phyloP scores from a whole-genome alignment of 2,797 vertebrate genomes.

The Capromys pilorides region DNA sequence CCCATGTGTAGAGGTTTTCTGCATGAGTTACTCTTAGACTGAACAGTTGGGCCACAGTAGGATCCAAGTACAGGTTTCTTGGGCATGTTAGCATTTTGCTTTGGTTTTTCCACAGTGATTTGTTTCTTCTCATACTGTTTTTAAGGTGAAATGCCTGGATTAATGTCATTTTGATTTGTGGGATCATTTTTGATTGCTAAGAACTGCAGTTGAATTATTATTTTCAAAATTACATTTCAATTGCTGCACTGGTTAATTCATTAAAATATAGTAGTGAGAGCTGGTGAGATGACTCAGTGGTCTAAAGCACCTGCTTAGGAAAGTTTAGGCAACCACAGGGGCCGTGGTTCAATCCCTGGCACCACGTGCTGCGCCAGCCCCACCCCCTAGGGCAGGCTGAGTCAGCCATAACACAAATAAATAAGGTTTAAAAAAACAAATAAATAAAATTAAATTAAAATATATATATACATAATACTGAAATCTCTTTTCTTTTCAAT shows the following conservation, averaged over 20 bases:
- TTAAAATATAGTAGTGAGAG: not conserved
- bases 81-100: constrained; percentile 71
- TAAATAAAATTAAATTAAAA: no score
- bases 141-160: constrained; percentile 86
- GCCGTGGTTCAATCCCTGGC: no score
- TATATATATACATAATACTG: no score
- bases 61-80: constrained; percentile 88
- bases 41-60: constrained; percentile 92
- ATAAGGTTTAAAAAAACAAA: no score
- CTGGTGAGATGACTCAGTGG: no score
- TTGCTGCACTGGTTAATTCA: constrained; percentile 48
- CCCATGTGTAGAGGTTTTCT: constrained; percentile 85
- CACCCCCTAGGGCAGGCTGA: no score
- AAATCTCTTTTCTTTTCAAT: not conserved
- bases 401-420: no score
- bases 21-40: constrained; percentile 95
- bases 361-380: no score
- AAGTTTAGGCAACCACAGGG: no score
- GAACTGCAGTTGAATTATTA: not conserved
- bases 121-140: constrained; percentile 84
- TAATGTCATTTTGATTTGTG: constrained; percentile 80
- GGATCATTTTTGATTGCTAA: constrained; percentile 67
- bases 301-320: no score
- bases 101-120: constrained; percentile 83
- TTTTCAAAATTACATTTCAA: constrained; percentile 63